Conservation (phyloP, 2,113 vertebrate genomes). For the Trachemys scripta region DNA sequence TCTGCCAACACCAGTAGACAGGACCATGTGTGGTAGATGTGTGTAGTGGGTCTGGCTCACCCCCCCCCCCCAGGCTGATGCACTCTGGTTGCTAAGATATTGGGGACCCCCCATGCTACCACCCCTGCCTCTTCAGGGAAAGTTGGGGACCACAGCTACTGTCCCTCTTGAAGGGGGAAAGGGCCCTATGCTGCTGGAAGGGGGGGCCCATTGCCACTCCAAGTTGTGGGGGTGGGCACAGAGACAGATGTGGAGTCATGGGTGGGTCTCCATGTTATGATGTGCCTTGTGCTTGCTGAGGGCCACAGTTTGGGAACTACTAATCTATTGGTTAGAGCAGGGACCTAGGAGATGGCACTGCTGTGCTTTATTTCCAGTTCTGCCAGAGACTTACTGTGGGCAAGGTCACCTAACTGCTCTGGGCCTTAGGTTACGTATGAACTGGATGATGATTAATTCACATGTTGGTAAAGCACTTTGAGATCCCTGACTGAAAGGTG, state of each 20-base stretch:
- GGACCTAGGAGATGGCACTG: background rate
- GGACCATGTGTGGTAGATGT: background rate
- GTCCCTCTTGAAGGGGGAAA: background rate
- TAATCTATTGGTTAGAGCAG: background rate
- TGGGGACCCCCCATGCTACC: background rate
- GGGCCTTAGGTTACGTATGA: background rate
- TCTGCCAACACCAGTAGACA: background rate
- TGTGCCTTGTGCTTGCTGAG: background rate
- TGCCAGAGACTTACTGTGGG: background rate
- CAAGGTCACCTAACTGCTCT: background rate
- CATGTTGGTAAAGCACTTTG: background rate
- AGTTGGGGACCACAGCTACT: background rate
- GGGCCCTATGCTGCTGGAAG: background rate
- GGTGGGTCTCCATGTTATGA: background rate
- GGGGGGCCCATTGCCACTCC: background rate
- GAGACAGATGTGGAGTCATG: background rate
- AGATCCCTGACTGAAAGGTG: background rate
- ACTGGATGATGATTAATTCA: background rate
- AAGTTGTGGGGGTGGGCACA: background rate
- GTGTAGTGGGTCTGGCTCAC: background rate
- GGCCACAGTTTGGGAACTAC: background rate
- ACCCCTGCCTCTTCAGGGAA: background rate
- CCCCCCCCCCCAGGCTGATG: background rate
- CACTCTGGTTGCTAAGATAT: background rate
- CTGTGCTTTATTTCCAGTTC: background rate